Evolutionary conservation across 2,888 invertebrate species (phyloP).

Genomic region (Candidula unifasciata): DNA sequence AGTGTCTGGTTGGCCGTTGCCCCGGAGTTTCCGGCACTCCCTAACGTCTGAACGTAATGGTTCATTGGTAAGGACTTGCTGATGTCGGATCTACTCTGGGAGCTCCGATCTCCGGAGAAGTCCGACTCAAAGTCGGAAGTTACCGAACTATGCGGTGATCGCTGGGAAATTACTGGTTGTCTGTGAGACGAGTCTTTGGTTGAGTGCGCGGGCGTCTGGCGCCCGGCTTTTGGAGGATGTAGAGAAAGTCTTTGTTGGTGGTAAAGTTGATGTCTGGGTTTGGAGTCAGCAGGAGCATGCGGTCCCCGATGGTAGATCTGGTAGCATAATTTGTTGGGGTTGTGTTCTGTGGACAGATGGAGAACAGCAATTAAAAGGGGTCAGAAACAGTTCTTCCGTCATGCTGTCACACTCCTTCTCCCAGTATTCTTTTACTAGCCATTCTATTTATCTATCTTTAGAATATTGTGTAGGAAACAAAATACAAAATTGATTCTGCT

Average conservation of each 20-base stretch:
- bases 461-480: too few species aligned
- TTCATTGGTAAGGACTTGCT: neutral
- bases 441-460: too few species aligned
- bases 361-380: neutral
- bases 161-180: neutral
- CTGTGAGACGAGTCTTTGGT: neutral
- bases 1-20: constrained; percentile 11
- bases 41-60: neutral
- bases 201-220: neutral
- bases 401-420: neutral
- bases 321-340: constrained; percentile 10
- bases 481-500: too few species aligned
- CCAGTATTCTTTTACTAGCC: too few species aligned
- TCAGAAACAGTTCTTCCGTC: too few species aligned
- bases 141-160: constrained; percentile 37
- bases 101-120: constrained; percentile 27
- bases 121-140: constrained; percentile 44
- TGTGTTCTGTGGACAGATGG: constrained; percentile 29
- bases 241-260: constrained; percentile 13
- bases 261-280: constrained; percentile 18
- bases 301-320: constrained; percentile 14
- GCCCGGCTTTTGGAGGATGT: constrained; percentile 23
- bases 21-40: neutral
- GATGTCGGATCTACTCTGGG: constrained; percentile 22
- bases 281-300: neutral